Evolutionary conservation across 2,797 vertebrate genomes (phyloP).

Genomic region (Forpus xanthops): DNA sequence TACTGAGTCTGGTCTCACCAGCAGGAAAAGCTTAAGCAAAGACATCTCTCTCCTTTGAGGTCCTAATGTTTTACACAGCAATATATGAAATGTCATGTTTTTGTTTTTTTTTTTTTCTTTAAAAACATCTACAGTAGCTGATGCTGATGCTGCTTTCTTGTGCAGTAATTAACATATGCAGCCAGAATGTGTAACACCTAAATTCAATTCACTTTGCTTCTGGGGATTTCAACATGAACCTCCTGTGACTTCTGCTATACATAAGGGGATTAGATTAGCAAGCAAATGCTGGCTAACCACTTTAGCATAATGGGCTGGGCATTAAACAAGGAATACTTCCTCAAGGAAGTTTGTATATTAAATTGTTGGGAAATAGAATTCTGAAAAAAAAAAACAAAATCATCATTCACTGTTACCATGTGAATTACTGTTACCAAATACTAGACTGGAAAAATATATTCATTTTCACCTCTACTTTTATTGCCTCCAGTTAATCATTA

Average conservation of each 20-base stretch:
- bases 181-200: not conserved
- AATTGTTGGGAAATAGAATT: not conserved
- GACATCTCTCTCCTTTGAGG: not conserved
- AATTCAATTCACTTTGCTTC: not conserved
- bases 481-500: not conserved
- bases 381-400: not conserved
- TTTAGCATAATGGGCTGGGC: not conserved
- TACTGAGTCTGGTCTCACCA: not conserved
- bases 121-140: not conserved
- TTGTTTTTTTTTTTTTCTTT: not conserved
- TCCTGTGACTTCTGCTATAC: not conserved
- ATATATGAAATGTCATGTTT: not conserved
- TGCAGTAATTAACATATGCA: not conserved
- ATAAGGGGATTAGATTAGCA: not conserved
- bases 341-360: not conserved
- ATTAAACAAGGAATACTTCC: not conserved
- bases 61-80: not conserved
- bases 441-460: not conserved
- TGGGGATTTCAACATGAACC: not conserved
- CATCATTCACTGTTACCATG: not conserved
- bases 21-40: not conserved
- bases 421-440: not conserved
- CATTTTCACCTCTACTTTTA: not conserved
- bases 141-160: not conserved
- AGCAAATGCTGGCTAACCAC: not conserved